phyloP scores from a whole-genome alignment of 2,797 vertebrate genomes.

The Rhabdophis nuchalis region DNA sequence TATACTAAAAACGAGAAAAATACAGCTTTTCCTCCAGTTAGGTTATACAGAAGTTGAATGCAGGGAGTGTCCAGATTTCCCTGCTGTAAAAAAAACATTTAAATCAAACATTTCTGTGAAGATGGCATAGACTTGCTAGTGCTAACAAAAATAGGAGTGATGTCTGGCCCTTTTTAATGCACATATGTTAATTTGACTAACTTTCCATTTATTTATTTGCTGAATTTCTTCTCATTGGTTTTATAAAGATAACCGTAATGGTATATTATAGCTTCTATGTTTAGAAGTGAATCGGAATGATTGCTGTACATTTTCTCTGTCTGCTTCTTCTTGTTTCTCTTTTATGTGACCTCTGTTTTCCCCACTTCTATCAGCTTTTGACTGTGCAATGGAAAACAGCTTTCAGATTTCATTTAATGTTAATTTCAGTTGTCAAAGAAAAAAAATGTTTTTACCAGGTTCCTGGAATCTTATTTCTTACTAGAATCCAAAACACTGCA shows the following conservation, averaged over 20 bases:
- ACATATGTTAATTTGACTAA: conserved; percentile 51
- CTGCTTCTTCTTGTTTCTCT: conserved; percentile 52
- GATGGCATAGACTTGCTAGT: background rate
- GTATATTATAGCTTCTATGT: conserved; percentile 74
- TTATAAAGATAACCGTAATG: conserved; percentile 85
- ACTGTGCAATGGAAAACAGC: conserved; percentile 53
- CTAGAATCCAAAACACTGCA: conserved; percentile 45
- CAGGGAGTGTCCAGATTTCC: fast-evolving
- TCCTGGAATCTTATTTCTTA: conserved; percentile 49
- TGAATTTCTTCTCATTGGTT: conserved; percentile 78
- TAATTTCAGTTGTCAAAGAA: conserved; percentile 56
- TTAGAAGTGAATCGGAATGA: conserved; percentile 59
- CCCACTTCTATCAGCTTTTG: conserved; percentile 55
- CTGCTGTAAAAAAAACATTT: background rate
- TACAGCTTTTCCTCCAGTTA: background rate
- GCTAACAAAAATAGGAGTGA: background rate
- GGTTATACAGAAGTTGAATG: background rate
- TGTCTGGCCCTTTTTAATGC: background rate
- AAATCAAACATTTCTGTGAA: fast-evolving
- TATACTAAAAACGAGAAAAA: fast-evolving
- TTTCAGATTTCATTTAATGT: conserved; percentile 67
- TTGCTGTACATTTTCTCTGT: conserved; percentile 50
- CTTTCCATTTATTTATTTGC: conserved; percentile 34
- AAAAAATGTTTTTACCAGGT: conserved; percentile 49
- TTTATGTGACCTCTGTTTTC: conserved; percentile 32